These are phyloP conservation scores for Diloba caeruleocephala DNA, from an alignment of 2,888 invertebrate species.

Conservation along the genomic window DNA sequence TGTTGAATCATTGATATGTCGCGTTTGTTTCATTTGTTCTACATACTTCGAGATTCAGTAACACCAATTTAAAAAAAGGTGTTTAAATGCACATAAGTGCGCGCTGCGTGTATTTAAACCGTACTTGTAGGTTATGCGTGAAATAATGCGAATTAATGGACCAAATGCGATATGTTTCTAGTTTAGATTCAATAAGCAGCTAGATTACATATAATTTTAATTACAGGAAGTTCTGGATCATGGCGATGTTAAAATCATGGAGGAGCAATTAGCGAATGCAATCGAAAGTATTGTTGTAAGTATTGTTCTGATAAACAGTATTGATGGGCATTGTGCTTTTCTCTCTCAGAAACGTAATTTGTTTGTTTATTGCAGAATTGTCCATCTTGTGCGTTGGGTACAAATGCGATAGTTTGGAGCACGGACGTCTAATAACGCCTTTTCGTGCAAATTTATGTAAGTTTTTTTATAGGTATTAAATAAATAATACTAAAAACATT, in stretches of 20 bases:
- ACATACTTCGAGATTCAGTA: too few species aligned
- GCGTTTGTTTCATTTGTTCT: too few species aligned
- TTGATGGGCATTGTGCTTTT: not conserved
- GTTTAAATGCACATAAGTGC: too few species aligned
- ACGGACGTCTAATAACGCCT: conserved; percentile 79
- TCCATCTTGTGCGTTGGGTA: conserved; percentile 88
- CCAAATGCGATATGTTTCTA: too few species aligned
- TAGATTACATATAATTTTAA: conserved; percentile 4
- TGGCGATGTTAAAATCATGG: conserved; percentile 87
- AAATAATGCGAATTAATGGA: not conserved
- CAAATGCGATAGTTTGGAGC: conserved; percentile 89
- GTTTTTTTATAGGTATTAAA: conserved; percentile 33
- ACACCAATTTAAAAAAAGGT: too few species aligned
- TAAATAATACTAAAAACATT: too few species aligned
- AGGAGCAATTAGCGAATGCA: conserved; percentile 86
- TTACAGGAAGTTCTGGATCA: conserved; percentile 86
- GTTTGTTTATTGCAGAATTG: conserved; percentile 78
- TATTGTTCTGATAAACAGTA: conserved; percentile 39
- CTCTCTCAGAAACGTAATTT: too few species aligned
- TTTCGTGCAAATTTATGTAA: conserved; percentile 70
- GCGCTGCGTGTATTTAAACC: too few species aligned
- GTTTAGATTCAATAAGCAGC: too few species aligned
- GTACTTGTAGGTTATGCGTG: too few species aligned
- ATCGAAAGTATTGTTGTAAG: conserved; percentile 88
- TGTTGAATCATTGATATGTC: too few species aligned